Base-by-base conservation (phyloP, 1,140 invertebrate genomes). In the Cydia splendana region DNA sequence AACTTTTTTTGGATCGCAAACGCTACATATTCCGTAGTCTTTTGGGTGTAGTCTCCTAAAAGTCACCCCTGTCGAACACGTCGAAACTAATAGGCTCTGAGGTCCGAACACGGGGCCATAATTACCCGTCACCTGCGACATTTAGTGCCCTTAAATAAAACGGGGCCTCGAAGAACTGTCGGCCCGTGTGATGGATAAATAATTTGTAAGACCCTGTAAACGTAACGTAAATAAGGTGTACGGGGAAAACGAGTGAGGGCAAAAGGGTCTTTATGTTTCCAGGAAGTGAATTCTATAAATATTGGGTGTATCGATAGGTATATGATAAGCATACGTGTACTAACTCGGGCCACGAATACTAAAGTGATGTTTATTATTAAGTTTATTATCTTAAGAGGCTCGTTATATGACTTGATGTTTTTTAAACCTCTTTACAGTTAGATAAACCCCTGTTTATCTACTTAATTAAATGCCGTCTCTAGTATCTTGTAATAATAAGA, bases 71-170 rank as follows among this genome's bases (percentile, higher is more conserved):
- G 57, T 24, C 57, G 57, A 24, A 24, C 9, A 24, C 57, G 57
- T 62, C 57, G 57, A 62, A 62, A 62, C 57, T 62, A 62, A 62
- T 62, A 62, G 57, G 10, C 10, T 20, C 57, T 12, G 20, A 62
- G 57, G 57, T 20, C 57, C 45, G 45, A n/a, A 62, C 57, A 7
- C 18, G 18, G 53, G 57, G 7, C 57, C 57, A 62, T 62, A 62
- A 62, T 62, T 62, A 62, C 57, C 57, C 57, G 57, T 62, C 57
- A 62, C 57, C 57, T 62, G 18, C 20, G 57, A 62, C 57, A 62
- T 24, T 62, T 62, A 62, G 57, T n/a, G 9, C 57, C 57, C 57
- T 62, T 20, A 62, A 62, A 62, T 62, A 62, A 62, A 62, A 24
- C n/a, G 57, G 57, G 57, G 57, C n/a, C 18, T 24, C 57, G 9